Conservation (phyloP, 1,140 invertebrate species). For the Zaprionus ornatus region DNA sequence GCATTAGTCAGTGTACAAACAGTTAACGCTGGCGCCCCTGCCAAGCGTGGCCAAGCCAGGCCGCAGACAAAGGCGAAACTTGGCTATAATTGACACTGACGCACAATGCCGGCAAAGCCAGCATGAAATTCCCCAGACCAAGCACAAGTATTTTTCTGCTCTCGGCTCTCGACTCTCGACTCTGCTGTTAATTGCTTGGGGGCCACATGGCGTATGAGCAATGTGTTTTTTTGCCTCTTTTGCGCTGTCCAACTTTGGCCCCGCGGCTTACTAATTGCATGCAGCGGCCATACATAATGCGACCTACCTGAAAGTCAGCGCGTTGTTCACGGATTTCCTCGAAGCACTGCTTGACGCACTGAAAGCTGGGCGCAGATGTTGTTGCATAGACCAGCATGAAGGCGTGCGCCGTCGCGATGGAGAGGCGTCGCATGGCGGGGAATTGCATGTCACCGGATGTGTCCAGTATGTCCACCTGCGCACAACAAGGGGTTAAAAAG, state of each 20-base stretch:
- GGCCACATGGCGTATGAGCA: slow-evolving; percentile 35
- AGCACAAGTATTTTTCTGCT: slow-evolving; percentile 12
- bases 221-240: slow-evolving; percentile 15
- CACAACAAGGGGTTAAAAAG: slow-evolving; percentile 25
- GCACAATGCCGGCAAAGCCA: slow-evolving; percentile 39
- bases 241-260: slow-evolving; percentile 1
- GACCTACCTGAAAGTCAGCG: slow-evolving; percentile 87
- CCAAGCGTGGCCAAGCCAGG: slow-evolving; percentile 18
- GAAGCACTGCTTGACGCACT: slow-evolving; percentile 91
- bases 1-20: slow-evolving; percentile 39
- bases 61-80: slow-evolving; percentile 38
- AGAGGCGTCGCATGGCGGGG: slow-evolving; percentile 93
- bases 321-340: slow-evolving; percentile 93
- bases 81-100: slow-evolving; percentile 66
- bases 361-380: slow-evolving; percentile 90
- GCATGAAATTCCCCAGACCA: slow-evolving; percentile 12
- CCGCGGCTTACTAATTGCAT: slow-evolving; percentile 63
- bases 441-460: slow-evolving; percentile 95
- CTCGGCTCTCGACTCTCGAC: neutral
- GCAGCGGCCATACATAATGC: slow-evolving; percentile 53
- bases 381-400: slow-evolving; percentile 95
- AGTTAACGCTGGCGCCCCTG: slow-evolving; percentile 11
- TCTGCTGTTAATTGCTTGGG: slow-evolving; percentile 44
- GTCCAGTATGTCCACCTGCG: slow-evolving; percentile 93
- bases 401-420: slow-evolving; percentile 94